A percentile compares a stretch with the other conserved stretches of the same genome.
These are phyloP conservation scores for Aselliscus stoliczkanus DNA, from an alignment of 2,797 vertebrate genomes.

Conservation along the genomic window DNA sequence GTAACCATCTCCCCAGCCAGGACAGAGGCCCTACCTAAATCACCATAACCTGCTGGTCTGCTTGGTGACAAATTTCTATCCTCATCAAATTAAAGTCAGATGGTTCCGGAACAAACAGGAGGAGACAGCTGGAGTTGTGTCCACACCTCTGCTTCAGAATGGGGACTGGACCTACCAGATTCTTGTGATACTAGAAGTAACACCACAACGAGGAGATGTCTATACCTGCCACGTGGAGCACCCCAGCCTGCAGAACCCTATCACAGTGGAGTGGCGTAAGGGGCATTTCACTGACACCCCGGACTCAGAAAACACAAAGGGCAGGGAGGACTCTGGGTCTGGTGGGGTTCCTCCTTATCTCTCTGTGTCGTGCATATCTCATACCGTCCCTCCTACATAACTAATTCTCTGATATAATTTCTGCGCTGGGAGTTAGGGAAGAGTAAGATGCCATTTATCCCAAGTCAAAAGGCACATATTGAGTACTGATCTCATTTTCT, in stretches of 20 bases:
- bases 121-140: background rate
- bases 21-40: background rate
- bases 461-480: background rate
- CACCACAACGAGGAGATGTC: background rate
- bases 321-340: background rate
- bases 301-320: background rate
- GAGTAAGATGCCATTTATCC: background rate
- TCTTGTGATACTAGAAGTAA: slow-evolving; percentile 58
- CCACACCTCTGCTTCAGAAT: background rate
- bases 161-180: slow-evolving; percentile 60
- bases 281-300: rapidly evolving
- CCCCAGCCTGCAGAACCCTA: slow-evolving; percentile 43
- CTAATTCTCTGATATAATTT: background rate
- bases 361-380: background rate
- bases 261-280: slow-evolving; percentile 24
- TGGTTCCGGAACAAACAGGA: slow-evolving; percentile 54
- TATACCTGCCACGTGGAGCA: slow-evolving; percentile 56
- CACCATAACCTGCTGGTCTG: background rate
- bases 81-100: background rate
- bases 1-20: background rate
- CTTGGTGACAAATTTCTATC: slow-evolving; percentile 18
- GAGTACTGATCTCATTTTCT: background rate
- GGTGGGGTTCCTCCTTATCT: background rate
- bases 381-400: rapidly evolving
- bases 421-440: background rate